Percentiles rank a stretch among this genome's conserved stretches.
Conservation (phyloP, 2,888 invertebrate species). For the Hartigia nigra region DNA sequence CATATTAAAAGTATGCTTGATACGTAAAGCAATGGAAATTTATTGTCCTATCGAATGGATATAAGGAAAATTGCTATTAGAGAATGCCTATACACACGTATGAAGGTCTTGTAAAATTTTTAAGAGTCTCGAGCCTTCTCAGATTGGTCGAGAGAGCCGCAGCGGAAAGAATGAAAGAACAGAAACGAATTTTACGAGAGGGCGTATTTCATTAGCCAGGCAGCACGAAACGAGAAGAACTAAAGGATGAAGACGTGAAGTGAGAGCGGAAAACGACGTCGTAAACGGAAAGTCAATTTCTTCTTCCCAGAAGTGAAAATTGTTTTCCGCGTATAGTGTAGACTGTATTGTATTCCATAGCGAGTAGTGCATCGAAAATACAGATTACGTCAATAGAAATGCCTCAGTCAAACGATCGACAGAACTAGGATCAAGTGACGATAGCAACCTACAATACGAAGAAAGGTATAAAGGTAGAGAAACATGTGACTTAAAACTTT, state of each 20-base stretch:
- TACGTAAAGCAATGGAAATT: not conserved
- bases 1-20: not conserved
- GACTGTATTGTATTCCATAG: not conserved
- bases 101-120: not conserved
- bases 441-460: not conserved
- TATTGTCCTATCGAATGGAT: not conserved
- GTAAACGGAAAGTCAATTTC: slow-evolving; percentile 26
- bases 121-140: not conserved
- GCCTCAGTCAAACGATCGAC: not conserved
- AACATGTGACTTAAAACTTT: not conserved
- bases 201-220: slow-evolving; percentile 5
- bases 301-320: slow-evolving; percentile 9
- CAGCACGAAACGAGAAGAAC: not conserved
- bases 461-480: not conserved
- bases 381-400: not conserved
- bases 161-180: not conserved
- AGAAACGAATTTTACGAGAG: not conserved
- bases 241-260: not conserved
- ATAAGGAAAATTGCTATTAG: not conserved
- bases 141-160: not conserved
- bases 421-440: not conserved
- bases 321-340: not conserved
- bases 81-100: not conserved
- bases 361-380: not conserved
- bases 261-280: slow-evolving; percentile 2